Base-by-base conservation (phyloP, 2,797 vertebrate species). In the Acestrorhynchus altus region DNA sequence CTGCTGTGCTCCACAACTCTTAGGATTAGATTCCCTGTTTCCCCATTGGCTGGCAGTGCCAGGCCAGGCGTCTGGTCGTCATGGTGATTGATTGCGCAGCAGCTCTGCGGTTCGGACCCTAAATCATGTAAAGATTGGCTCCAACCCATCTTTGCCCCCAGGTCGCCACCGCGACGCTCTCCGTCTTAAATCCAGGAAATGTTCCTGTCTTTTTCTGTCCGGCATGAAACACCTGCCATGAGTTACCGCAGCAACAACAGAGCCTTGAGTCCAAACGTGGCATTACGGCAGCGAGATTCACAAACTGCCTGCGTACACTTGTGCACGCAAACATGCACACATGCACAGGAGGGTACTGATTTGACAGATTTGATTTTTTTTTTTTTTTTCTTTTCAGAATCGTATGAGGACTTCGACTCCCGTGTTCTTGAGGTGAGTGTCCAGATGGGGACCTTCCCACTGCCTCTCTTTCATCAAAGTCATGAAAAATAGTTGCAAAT, bases 391-490 rank as follows among this genome's bases (percentile, higher is more conserved):
- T 57, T 80, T 85, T 70, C 92, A 98, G 98, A 98, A 93, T 97
- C 93, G 0, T 98, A 95, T 0, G 92, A 96, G 77, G 93, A 95
- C 78, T 99, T 99, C 88, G 96, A 98, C 84, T 87, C 95, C 0
- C 93, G 95, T 57, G 88, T 98, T 83, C 95, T 99, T 68, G 96
- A 99, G 96, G 98, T 99, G 89, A 94, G 96, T 79, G 6, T 10
- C 5, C 52, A 42, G n/a, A 31, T 1, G 16, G 4, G 44, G 24
- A 13, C 26, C 47, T 18, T 56, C 26, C n/a, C 15, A 46, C 1
- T 2, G 31, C 31, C 31, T 6, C 31, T 35, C 31, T 6, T 35
- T 35, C 31, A 35, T 35, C 31, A 35, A 2, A 35, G 31, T 35
- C 31, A 35, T 35, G n/a, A n/a, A n/a, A n/a, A n/a, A 2, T 35